Evolutionary conservation across 2,797 vertebrate genomes (phyloP).

Genomic region (Cetoscarus ocellatus): DNA sequence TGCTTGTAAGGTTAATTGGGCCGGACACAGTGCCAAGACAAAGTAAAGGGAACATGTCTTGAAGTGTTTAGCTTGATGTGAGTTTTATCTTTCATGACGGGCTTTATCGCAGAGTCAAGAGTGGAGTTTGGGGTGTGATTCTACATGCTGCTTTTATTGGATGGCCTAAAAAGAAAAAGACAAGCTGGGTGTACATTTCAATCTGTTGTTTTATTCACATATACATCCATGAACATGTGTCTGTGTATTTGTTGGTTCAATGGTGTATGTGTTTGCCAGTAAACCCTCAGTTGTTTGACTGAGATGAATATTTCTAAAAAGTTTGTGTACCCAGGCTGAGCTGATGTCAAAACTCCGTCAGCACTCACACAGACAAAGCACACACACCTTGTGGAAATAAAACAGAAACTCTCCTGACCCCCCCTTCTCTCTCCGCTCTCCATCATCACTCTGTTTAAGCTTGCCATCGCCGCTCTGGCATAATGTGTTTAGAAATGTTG

Average conservation of each 20-base stretch:
- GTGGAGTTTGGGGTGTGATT: conserved; percentile 54
- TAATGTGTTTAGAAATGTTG: conserved; percentile 87
- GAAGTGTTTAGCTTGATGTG: conserved; percentile 71
- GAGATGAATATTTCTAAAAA: conserved; percentile 51
- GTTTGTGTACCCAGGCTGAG: conserved; percentile 80
- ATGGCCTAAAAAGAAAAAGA: conserved; percentile 25
- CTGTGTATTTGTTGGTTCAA: conserved; percentile 12
- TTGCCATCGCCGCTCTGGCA: conserved; percentile 68
- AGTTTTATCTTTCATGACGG: conserved; percentile 73
- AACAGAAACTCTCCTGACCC: conserved; percentile 81
- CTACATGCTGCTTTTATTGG: conserved; percentile 53
- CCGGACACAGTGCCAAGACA: conserved; percentile 71
- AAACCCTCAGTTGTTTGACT: conserved; percentile 41
- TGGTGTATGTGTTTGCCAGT: conserved; percentile 24
- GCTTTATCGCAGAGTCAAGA: conserved; percentile 64
- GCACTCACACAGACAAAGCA: conserved; percentile 69
- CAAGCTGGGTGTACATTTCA: conserved; percentile 12
- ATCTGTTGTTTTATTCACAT: conserved; percentile 16
- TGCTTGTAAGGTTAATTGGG: conserved; percentile 80
- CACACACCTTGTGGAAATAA: conserved; percentile 77
- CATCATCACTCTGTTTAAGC: conserved; percentile 80
- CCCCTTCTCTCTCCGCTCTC: conserved; percentile 65
- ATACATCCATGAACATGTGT: neutral
- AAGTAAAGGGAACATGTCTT: conserved; percentile 66
- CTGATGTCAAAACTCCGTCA: conserved; percentile 81